These are phyloP conservation scores for Polyodon spathula DNA, from an alignment of 2,113 vertebrate genomes.

Conservation along the genomic window DNA sequence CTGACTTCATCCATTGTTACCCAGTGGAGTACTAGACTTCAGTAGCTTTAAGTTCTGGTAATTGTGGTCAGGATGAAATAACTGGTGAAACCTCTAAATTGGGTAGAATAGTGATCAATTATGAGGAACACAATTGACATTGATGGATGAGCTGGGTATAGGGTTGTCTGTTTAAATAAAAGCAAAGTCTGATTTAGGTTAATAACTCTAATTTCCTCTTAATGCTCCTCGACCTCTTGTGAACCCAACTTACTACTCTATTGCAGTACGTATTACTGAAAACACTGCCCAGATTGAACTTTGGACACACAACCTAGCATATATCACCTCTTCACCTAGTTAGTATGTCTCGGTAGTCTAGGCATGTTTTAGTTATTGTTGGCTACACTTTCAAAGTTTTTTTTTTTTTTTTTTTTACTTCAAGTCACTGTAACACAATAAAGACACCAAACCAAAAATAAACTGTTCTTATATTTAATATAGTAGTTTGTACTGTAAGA, in stretches of 20 bases:
- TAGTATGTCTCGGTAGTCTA: no score
- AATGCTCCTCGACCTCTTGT: no score
- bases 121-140: constrained; percentile 1
- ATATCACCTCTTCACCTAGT: no score
- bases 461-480: no score
- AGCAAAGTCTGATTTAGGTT: constrained; percentile 1
- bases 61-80: background rate
- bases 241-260: background rate
- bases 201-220: constrained; percentile 2
- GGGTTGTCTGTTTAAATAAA: background rate
- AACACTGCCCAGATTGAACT: background rate
- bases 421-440: no score
- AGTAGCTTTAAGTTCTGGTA: no score
- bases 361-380: no score
- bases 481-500: no score
- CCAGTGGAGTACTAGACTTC: constrained; percentile 30
- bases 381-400: no score
- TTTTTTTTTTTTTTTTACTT: no score
- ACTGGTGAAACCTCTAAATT: background rate
- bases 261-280: background rate
- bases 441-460: no score
- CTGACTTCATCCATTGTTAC: constrained; percentile 37
- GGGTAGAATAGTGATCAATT: background rate
- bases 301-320: no score
- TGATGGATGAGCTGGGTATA: background rate